Base-by-base conservation (phyloP, 2,797 vertebrate genomes). In the Thaleichthys pacificus region DNA sequence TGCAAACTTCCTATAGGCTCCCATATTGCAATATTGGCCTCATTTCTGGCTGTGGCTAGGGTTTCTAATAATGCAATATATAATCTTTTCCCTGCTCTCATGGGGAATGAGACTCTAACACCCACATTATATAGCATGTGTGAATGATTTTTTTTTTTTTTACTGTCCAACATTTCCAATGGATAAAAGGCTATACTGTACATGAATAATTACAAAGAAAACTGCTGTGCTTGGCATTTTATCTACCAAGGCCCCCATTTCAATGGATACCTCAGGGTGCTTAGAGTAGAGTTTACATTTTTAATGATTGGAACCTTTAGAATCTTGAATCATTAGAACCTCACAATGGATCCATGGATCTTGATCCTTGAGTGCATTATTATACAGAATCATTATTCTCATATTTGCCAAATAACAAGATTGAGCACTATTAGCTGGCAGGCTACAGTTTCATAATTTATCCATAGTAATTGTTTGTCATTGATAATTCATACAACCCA, bases 201-300 rank as follows among this genome's bases (percentile, higher is more conserved):
- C 77, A 75, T 76, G 61, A 65, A 74, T 66, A 77, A 82, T 65
- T 69, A 77, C 72, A 68, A 2, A 3, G 79, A 75, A 81, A 86
- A 88, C 68, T 60, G 88, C 89, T 88, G 85, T 83, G 79, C 68
- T 68, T 4, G 3, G 60, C 64, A 64, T 78, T 81, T 64, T 26
- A 3, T 4, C 17, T 60, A 68, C 49, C 12, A 35, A 5, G n/a
- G 35, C 21, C 57, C 72, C 69, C 61, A 26, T 74, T 61, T 68
- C 73, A 69, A 82, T 14, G 58, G 73, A 63, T 72, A 83, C 86
- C 84, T 47, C 14, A 75, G 51, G 79, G 82, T 61, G 49, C 2
- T 21, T 6, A 4, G 78, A 81, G 78, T 79, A 68, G 73, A 77
- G 80, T 75, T 84, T 76, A 82, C 82, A 84, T 80, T 78, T 65